Conservation (phyloP, 2,888 invertebrate genomes). For the Laothoe populi region DNA sequence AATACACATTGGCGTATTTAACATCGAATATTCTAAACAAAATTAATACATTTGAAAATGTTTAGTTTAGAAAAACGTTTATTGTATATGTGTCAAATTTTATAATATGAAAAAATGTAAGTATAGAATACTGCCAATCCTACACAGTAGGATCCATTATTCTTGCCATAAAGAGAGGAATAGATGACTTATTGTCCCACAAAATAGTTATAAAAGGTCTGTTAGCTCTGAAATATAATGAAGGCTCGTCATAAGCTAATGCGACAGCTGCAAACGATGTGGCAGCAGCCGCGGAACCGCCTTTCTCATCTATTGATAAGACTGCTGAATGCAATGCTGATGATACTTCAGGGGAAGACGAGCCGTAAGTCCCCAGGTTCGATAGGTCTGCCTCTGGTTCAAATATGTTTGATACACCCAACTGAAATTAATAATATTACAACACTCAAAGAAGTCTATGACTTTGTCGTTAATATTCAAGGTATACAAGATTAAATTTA, state of each 20-base stretch:
- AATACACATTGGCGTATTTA: too few relatives aligned
- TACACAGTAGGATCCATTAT: conserved; percentile 70
- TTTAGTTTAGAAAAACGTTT: too few relatives aligned
- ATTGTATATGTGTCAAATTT: too few relatives aligned
- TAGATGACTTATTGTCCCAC: conserved; percentile 69
- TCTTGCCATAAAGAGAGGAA: conserved; percentile 80
- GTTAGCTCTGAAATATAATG: conserved; percentile 64
- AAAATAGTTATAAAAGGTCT: conserved; percentile 80
- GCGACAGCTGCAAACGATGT: conserved; percentile 75
- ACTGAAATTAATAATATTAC: conserved; percentile 54
- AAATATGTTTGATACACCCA: conserved; percentile 77
- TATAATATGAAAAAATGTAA: too few relatives aligned
- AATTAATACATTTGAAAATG: too few relatives aligned
- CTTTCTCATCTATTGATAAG: conserved; percentile 81
- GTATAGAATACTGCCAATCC: too few relatives aligned
- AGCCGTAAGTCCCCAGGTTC: conserved; percentile 56
- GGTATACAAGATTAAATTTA: not conserved
- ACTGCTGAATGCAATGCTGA: conserved; percentile 78
- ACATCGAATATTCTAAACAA: too few relatives aligned
- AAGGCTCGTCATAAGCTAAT: conserved; percentile 69
- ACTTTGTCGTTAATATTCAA: too few relatives aligned
- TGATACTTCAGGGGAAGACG: conserved; percentile 62
- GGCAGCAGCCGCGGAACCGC: conserved; percentile 77
- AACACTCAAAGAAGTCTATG: too few relatives aligned
- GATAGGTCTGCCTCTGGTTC: conserved; percentile 61